phyloP scores from a whole-genome alignment of 2,888 invertebrate species.

The Lasioglossum villosulum region DNA sequence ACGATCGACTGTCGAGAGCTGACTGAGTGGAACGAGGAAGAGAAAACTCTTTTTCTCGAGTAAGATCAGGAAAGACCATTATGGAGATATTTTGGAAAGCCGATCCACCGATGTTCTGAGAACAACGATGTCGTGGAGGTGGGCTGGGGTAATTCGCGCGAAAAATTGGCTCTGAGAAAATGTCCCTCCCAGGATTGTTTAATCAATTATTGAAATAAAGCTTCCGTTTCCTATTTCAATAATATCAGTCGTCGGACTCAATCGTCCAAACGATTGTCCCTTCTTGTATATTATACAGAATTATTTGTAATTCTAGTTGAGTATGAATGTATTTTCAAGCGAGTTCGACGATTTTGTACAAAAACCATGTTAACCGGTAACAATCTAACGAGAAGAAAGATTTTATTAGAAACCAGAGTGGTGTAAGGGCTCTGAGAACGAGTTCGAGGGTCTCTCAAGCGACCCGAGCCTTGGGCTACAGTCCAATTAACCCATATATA shows the following conservation, averaged over 20 bases:
- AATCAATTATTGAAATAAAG: neutral
- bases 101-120: neutral
- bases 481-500: slow-evolving; percentile 60
- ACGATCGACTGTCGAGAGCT: neutral
- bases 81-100: slow-evolving; percentile 1
- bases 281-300: neutral
- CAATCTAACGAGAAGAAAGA: slow-evolving; percentile 25
- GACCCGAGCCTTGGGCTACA: slow-evolving; percentile 46
- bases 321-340: neutral
- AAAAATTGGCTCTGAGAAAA: neutral
- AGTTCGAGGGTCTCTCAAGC: slow-evolving; percentile 32
- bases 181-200: neutral
- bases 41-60: neutral
- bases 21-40: slow-evolving; percentile 20
- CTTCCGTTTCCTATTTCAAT: neutral
- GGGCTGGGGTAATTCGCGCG: neutral
- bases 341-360: neutral
- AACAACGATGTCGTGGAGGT: neutral
- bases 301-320: neutral
- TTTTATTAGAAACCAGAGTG: slow-evolving; percentile 35
- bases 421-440: slow-evolving; percentile 45
- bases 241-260: neutral
- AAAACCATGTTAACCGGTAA: neutral
- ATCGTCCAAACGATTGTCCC: neutral
- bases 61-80: neutral